Evolutionary conservation across 2,113 vertebrate species (phyloP).

Genomic region (Sula dactylatra): DNA sequence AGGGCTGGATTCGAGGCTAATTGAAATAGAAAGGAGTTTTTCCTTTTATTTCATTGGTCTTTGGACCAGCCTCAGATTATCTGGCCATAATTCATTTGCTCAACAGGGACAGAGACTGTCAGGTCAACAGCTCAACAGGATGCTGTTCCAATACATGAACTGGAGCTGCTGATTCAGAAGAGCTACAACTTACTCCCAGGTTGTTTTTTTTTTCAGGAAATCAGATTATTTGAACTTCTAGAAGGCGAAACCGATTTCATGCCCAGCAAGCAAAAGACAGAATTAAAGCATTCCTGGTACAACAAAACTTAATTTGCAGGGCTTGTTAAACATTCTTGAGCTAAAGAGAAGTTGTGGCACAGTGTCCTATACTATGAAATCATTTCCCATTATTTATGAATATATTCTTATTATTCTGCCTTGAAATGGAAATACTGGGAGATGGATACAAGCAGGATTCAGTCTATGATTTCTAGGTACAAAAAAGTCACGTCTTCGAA

Average conservation of each 20-base stretch:
- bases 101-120: neutral
- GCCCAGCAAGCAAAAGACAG: neutral
- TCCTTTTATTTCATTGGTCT: neutral
- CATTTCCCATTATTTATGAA: neutral
- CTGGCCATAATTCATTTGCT: neutral
- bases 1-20: neutral
- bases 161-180: neutral
- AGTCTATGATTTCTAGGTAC: neutral
- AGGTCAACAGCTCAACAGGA: too few relatives aligned
- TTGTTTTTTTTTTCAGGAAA: neutral
- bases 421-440: constrained; percentile 1
- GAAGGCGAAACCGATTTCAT: neutral
- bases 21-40: neutral
- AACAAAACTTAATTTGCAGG: neutral
- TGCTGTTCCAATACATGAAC: neutral
- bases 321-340: neutral
- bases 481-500: neutral
- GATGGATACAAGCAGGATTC: neutral
- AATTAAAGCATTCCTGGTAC: neutral
- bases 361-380: neutral
- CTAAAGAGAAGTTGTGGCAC: neutral
- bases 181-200: neutral
- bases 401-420: neutral
- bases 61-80: neutral
- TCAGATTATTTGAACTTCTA: neutral